Evolutionary conservation across 2,888 invertebrate genomes (phyloP), one percentile per base, ranked within the genome.

Genomic region (Eupithecia insigniata): DNA sequence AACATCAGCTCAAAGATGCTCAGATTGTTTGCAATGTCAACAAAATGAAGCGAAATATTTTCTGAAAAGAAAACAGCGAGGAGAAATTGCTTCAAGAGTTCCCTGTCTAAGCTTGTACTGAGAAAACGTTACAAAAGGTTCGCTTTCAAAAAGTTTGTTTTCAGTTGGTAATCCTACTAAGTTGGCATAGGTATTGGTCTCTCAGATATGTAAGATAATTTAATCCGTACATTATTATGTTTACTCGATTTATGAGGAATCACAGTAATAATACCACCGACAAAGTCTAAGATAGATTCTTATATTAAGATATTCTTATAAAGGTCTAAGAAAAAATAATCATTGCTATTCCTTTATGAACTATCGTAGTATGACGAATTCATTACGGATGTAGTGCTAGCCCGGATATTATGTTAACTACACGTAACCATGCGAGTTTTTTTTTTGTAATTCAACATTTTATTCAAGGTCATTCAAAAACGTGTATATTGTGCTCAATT

Each of bases 1-100:
- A 78, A 68, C 76, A 77, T 73, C 75, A 76, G 73, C 74, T 77
- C 66, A 66, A 68, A 74, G 74, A 75, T 79, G 64, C 79, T 70
- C 70, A 78, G 79, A 79, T 80, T 82, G 80, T 82, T 82, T 80
- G 78, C 80, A 78, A 76, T 74, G 77, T 80, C 83, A 85, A 85
- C 84, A 79, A 78, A 80, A 80, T 76, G 75, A 76, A 74, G 69
- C 79, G 72, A 75, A 79, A 79, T 80, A 81, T 79, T 80, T 79
- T 79, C 76, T 62, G 75, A 77, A 74, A 80, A 82, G 79, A 82
- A 82, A 79, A 82, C 79, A 78, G 78, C 74, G 66, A 68, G 66
- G 75, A 74, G 67, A 80, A 80, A 81, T 78, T 62, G 67, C 67
- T 73, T 71, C 66, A 69, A 71, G 66, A 67, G 66, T 67, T 51